Evolutionary conservation across 2,888 invertebrate species (phyloP), one percentile per base, ranked within the genome.

Genomic region (Hylaea fasciaria): DNA sequence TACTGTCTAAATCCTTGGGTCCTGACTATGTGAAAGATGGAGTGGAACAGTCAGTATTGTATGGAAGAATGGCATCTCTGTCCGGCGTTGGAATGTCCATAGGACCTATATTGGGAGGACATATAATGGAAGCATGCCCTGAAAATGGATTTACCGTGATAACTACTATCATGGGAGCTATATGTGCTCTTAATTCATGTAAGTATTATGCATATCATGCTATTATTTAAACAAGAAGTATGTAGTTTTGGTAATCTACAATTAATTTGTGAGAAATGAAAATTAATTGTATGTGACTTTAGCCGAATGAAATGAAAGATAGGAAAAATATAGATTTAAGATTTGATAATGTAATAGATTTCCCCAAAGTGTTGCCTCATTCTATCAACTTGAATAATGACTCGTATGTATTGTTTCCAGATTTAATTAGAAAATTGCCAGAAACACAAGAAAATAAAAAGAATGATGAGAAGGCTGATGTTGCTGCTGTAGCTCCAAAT

Each of bases 81-180:
- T 93, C 94, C 22, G 93, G 93, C 53, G 72, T 94, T 9, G 95
- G 95, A 37, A 94, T 95, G 79, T 93, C 94, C 10, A 54, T 95
- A 14, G 95, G 95, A 2, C 95, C 95, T 0, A 82, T 93, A 16
- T 81, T 95, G 28, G 94, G 94, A 9, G 95, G 95, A 0, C 93
- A 94, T 73, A 75, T 94, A 44, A 86, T 89, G 17, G 93, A 94
- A 75, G 75, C 74, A 8, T 77, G 71, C 37, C 85, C 86, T 17
- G 66, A 74, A 35, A 80, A 90, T 76, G 94, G 94, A 32, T 94
- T 94, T 73, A 80, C 77, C 12, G 84, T 91, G 55, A 84, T 93
- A 44, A 91, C 93, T 40, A 45, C 45, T n/a, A 60, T 74, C 12
- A 64, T 78, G 41, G 71, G 69, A 16, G 62, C 61, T 0, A 57